Base-by-base conservation (phyloP, 2,113 vertebrate genomes). In the Tychaedon coryphoeus region DNA sequence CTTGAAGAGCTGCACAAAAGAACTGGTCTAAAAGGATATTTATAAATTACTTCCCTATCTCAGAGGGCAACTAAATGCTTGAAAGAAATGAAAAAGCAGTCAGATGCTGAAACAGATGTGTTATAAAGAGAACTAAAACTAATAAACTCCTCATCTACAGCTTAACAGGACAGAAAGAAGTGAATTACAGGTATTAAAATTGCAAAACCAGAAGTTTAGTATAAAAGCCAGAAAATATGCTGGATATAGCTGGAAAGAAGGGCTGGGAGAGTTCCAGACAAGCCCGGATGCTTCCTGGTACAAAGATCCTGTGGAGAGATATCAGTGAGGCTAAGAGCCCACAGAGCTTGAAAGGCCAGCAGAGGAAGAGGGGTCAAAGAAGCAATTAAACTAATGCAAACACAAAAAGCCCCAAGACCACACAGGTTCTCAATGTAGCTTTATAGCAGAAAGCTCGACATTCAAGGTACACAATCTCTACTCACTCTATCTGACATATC, bases 301-400 rank as follows among this genome's bases (percentile, higher is more conserved):
- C 88, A 91, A 92, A 92, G 94, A 96, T 95, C 94, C 91, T 69
- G 65, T 11, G 28, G 89, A 88, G 88, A 89, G 92, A 93, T 95
- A 96, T 24, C 76, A 92, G 61, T 1, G 40, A 81, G 65, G n/a
- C 91, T 93, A 87, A 91, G 91, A 95, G 89, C 91, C 61, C 40
- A 40, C 83, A 75, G 86, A 90, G 76, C 53, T 92, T 88, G 86
- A 95, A 93, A 96, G 96, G 91, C 75, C 88, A 92, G 40, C 40
- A 91, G 73, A 95, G 92, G 95, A 95, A 97, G 80, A 95, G n/a
- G n/a, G 94, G 96, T 96, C 95, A 95, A 74, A 86, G 71, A 92
- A 74, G 94, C 94, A 96, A 96, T 97, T 96, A 97, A 92, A 95
- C 69, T 93, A 96, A 96, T 74, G 69, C 91, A 96, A 96, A 95